Evolutionary conservation across 2,797 vertebrate genomes (phyloP).

Genomic region (Neostethus bicornis): DNA sequence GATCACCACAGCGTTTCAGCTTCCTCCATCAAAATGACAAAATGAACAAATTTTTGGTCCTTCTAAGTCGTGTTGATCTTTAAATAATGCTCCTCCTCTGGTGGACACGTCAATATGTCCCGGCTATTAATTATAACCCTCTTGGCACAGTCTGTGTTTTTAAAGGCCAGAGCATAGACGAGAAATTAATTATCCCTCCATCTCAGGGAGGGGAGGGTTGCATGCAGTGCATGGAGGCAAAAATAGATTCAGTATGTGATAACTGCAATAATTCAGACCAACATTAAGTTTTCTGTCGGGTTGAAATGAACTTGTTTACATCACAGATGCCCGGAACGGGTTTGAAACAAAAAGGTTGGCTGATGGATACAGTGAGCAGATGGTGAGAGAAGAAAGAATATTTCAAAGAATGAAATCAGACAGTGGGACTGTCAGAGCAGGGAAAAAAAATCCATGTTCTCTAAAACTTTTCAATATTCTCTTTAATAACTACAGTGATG

Average conservation of each 20-base stretch:
- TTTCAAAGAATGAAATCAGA: neutral
- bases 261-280: neutral
- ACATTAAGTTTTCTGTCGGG: neutral
- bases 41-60: neutral
- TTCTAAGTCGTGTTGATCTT: neutral
- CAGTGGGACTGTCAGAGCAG: neutral
- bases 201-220: constrained; percentile 3
- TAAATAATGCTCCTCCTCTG: neutral
- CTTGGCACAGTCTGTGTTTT: constrained; percentile 10
- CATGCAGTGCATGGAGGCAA: neutral
- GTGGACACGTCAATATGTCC: constrained; percentile 38
- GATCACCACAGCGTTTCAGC: neutral
- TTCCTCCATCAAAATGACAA: constrained; percentile 5
- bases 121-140: constrained; percentile 17
- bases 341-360: constrained; percentile 3
- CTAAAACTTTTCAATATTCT: too few species aligned
- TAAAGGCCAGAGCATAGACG: constrained; percentile 25
- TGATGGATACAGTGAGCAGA: constrained; percentile 5
- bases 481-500: too few species aligned
- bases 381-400: neutral
- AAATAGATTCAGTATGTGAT: neutral
- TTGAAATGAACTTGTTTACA: too few species aligned
- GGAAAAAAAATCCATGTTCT: constrained; percentile 17
- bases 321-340: too few species aligned
- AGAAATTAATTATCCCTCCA: constrained; percentile 25